Evolutionary conservation across 2,888 invertebrate species (phyloP).

Genomic region (Cosmorhoe ocellata): DNA sequence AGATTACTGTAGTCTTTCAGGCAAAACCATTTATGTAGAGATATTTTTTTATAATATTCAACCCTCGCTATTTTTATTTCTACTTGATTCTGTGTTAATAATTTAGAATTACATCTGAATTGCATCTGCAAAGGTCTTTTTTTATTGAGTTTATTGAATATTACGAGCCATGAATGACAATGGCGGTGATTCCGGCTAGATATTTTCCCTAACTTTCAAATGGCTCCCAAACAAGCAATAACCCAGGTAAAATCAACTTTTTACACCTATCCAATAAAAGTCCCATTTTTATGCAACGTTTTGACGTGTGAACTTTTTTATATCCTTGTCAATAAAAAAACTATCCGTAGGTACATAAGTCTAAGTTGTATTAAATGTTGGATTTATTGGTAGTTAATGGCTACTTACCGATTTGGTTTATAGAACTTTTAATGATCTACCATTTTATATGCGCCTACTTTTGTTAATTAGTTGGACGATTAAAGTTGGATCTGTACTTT

Average conservation of each 20-base stretch:
- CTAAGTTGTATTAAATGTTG: conserved; percentile 50
- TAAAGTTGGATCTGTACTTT: conserved; percentile 56
- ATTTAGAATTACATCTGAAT: no score
- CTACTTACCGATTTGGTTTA: conserved; percentile 44
- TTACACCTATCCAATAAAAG: conserved; percentile 27
- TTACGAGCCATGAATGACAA: no score
- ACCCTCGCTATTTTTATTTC: no score
- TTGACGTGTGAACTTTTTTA: conserved; percentile 36
- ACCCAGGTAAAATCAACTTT: conserved; percentile 26
- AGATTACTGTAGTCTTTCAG: no score
- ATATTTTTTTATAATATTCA: no score
- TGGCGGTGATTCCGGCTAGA: no score
- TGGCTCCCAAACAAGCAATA: neutral
- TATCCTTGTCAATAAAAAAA: conserved; percentile 31
- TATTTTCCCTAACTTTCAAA: neutral
- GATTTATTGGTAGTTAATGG: conserved; percentile 59
- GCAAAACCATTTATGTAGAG: no score
- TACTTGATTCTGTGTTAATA: no score
- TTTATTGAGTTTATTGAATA: no score
- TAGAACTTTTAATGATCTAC: conserved; percentile 68
- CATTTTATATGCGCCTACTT: conserved; percentile 58
- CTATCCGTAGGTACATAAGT: conserved; percentile 25
- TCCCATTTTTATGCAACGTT: conserved; percentile 35
- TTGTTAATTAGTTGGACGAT: conserved; percentile 71
- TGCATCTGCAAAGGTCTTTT: no score